Evolutionary conservation across 2,113 vertebrate genomes (phyloP).

Genomic region (Benitochromis conjunctus): DNA sequence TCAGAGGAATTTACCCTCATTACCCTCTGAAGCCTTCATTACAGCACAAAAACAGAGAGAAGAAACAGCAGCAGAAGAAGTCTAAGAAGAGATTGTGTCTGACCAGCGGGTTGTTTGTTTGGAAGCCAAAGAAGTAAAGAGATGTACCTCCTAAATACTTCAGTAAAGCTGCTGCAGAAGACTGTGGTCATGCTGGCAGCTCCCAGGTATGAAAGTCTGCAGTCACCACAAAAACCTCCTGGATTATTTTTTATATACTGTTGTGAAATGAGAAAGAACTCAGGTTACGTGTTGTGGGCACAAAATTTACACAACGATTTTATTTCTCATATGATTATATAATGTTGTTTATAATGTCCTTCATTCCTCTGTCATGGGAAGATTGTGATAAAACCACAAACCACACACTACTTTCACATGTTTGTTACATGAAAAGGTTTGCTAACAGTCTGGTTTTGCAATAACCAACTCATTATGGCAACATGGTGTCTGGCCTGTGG

Average conservation of each 20-base stretch:
- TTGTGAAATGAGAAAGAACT: neutral
- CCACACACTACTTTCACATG: neutral
- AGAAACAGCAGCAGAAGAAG: neutral
- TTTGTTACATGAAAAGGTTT: neutral
- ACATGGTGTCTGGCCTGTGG: neutral
- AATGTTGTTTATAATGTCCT: neutral
- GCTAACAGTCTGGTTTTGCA: slow-evolving; percentile 2
- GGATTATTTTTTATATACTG: neutral
- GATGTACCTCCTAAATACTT: neutral
- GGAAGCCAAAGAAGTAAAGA: neutral
- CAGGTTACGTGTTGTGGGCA: neutral
- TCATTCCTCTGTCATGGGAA: neutral
- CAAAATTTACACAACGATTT: neutral
- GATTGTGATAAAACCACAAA: neutral
- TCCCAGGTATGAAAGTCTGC: slow-evolving; percentile 18
- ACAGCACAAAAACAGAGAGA: neutral
- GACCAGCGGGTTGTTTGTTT: neutral
- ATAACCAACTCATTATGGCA: neutral
- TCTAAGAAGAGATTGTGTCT: neutral
- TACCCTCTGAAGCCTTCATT: slow-evolving; percentile 16
- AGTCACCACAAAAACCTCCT: neutral
- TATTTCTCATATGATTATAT: neutral
- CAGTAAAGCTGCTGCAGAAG: neutral
- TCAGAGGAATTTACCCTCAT: slow-evolving; percentile 40
- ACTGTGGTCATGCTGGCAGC: slow-evolving; percentile 23